Percentiles rank a stretch among this genome's conserved stretches.
Conservation (phyloP, 2,113 vertebrate genomes). For the Colossoma macropomum region DNA sequence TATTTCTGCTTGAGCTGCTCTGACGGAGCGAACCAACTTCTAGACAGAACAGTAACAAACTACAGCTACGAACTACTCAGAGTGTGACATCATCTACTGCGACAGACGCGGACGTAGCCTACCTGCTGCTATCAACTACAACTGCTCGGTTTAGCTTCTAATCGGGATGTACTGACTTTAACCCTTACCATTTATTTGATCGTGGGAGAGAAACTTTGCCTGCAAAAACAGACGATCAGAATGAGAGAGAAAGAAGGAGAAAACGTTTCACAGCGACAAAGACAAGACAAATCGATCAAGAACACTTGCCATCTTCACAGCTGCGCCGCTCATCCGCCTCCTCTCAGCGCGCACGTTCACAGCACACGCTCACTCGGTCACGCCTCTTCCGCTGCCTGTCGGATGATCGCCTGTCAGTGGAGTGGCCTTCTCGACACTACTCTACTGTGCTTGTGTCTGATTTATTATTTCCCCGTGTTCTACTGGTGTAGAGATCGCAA, state of each 20-base stretch:
- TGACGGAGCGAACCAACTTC: background rate
- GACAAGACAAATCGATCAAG: background rate
- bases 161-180: background rate
- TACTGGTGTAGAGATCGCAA: too few relatives aligned
- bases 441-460: background rate
- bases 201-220: conserved; percentile 90
- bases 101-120: too few relatives aligned
- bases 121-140: background rate
- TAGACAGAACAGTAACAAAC: background rate
- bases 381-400: background rate
- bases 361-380: background rate
- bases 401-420: background rate
- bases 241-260: background rate
- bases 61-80: background rate
- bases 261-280: background rate
- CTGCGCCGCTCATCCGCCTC: background rate
- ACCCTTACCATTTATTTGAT: conserved; percentile 88
- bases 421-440: background rate
- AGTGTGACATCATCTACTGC: too few relatives aligned
- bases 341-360: background rate
- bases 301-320: conserved; percentile 14
- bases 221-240: conserved; percentile 54
- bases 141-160: background rate
- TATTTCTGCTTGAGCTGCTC: background rate
- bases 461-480: background rate